Conservation (phyloP, 2,888 invertebrate species). For the Drosophila multiciliata region DNA sequence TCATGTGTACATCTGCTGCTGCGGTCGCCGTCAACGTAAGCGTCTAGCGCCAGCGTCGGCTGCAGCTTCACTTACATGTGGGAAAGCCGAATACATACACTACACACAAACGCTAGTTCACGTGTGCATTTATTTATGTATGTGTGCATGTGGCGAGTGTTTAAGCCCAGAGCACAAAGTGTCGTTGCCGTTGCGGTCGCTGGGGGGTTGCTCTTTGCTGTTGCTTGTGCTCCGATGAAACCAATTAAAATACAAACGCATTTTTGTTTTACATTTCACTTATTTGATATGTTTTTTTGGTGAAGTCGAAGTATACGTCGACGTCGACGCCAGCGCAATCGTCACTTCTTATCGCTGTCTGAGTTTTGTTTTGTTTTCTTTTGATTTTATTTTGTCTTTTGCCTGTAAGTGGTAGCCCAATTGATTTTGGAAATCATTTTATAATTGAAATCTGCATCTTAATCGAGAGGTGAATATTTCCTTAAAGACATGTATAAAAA, state of each 20-base stretch:
- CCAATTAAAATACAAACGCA: slow-evolving; percentile 68
- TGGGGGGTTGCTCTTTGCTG: slow-evolving; percentile 39
- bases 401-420: slow-evolving; percentile 8
- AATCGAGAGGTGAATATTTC: slow-evolving; percentile 8
- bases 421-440: slow-evolving; percentile 62
- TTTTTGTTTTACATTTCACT: slow-evolving; percentile 37
- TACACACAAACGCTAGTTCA: not conserved
- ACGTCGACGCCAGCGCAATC: slow-evolving; percentile 32
- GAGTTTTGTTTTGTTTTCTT: slow-evolving; percentile 33
- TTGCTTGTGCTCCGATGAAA: slow-evolving; percentile 38
- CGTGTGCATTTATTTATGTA: not conserved
- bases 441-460: slow-evolving; percentile 14
- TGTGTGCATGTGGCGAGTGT: slow-evolving; percentile 11
- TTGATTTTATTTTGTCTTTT: not conserved
- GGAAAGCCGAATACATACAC: slow-evolving; percentile 36
- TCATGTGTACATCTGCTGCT: slow-evolving; percentile 60
- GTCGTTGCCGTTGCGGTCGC: slow-evolving; percentile 43
- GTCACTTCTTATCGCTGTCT: slow-evolving; percentile 42
- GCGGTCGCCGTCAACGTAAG: slow-evolving; percentile 16
- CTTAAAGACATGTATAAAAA: slow-evolving; percentile 35
- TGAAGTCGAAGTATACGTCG: slow-evolving; percentile 20
- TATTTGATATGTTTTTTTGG: not conserved
- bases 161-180: slow-evolving; percentile 43
- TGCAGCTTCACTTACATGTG: slow-evolving; percentile 46
- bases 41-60: slow-evolving; percentile 33